phyloP scores from a whole-genome alignment of 2,113 vertebrate species.

The Istiophorus platypterus region DNA sequence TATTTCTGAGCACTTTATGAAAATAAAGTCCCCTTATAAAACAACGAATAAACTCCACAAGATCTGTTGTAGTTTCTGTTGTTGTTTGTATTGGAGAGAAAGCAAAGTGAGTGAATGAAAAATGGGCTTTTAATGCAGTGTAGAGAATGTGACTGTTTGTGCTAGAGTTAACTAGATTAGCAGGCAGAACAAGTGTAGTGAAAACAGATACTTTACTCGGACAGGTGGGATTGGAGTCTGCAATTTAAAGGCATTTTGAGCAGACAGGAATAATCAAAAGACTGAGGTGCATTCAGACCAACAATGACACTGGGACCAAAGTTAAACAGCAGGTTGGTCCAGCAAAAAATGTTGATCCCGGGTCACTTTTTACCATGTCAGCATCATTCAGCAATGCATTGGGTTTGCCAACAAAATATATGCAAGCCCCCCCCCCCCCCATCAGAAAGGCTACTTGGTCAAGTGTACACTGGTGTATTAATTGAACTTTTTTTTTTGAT shows the following conservation, averaged over 20 bases:
- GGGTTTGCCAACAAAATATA: background rate
- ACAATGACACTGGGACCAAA: background rate
- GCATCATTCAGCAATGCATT: background rate
- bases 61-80: background rate
- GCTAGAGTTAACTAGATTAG: background rate
- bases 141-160: background rate
- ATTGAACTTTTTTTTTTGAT: background rate
- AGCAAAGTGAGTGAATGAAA: background rate
- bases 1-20: background rate
- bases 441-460: background rate
- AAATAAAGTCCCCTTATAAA: background rate
- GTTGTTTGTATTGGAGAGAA: background rate
- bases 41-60: background rate
- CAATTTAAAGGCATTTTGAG: background rate
- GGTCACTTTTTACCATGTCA: background rate
- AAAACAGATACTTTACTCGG: background rate
- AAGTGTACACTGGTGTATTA: background rate
- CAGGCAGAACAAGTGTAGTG: background rate
- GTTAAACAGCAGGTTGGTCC: background rate
- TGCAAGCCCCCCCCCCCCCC: no score
- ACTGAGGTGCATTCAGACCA: background rate
- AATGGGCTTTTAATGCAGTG: background rate
- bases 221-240: background rate
- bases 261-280: background rate
- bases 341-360: background rate